Evolutionary conservation across 1,140 invertebrate genomes (phyloP), one percentile per base, ranked within the genome.

Genomic region (Neodiprion fabricii): DNA sequence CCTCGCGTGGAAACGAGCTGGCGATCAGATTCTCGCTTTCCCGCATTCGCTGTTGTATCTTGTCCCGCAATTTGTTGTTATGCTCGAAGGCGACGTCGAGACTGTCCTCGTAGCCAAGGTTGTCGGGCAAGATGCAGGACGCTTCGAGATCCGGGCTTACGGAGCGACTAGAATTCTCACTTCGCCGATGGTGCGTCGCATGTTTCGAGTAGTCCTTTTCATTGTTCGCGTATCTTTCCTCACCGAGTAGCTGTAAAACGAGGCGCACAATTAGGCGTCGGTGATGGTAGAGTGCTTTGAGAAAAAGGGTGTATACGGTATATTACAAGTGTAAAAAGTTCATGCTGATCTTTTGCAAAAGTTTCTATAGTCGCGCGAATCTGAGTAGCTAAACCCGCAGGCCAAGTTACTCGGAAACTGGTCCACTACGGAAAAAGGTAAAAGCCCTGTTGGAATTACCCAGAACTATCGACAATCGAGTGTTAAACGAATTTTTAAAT

Each of bases 81-180:
- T 89, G 82, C 49, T 89, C 86, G 61, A 89, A 89, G 0, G 87
- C 87, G 0, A 89, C 87, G 48, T 89, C 86, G 12, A 88, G 76
- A 70, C 87, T 88, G 61, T 88, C 87, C 66, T 88, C 87, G 72
- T 88, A 87, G 10, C 85, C 81, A 2, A 86, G 76, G 68, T 86
- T 86, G 28, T 79, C 79, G 5, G 74, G 53, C 83, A 84, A 7
- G 48, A 69, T 76, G 17, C 77, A 80, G 9, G 79, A 83, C 3
- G 75, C 71, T 40, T 85, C 84, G 0, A 48, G 23, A 71, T 71
- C 70, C n/a, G 84, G 83, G 73, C 81, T 85, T n/a, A 77, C 80
- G 0, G 82, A 84, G 71, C 85, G 81, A 61, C 85, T 88, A 1
- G 82, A 84, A n/a, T 74, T 77, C 17, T 82, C 84, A 21, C 84